Conservation (phyloP, 2,888 invertebrate species). For the Chloromyia formosa region DNA sequence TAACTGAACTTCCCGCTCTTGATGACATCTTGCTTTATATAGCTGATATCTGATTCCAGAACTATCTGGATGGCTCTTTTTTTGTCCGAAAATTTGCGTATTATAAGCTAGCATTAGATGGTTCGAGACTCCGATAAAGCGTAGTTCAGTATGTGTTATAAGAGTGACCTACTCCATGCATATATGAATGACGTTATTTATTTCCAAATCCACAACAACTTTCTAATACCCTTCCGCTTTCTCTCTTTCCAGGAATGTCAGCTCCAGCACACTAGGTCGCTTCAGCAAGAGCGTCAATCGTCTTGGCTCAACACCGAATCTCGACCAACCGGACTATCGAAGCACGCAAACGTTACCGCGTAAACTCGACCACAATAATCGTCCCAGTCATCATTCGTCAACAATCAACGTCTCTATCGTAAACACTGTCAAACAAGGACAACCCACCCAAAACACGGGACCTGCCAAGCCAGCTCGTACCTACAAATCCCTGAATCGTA, state of each 20-base stretch:
- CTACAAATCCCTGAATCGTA: slow-evolving; percentile 79
- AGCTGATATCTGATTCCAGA: too few species aligned
- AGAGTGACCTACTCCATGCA: too few species aligned
- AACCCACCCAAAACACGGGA: slow-evolving; percentile 62
- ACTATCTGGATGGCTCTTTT: too few species aligned
- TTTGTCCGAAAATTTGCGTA: too few species aligned
- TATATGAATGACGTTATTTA: too few species aligned
- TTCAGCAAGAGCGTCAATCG: slow-evolving; percentile 85
- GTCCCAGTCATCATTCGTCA: slow-evolving; percentile 65
- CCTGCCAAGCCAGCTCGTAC: slow-evolving; percentile 83
- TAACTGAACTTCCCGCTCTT: too few species aligned
- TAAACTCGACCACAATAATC: slow-evolving; percentile 63
- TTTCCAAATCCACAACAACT: too few species aligned
- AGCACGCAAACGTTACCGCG: slow-evolving; percentile 82
- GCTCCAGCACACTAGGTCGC: slow-evolving; percentile 77
- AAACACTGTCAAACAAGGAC: slow-evolving; percentile 66
- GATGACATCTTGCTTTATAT: too few species aligned
- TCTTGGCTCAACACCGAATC: slow-evolving; percentile 67
- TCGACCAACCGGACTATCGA: slow-evolving; percentile 63
- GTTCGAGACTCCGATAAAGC: too few species aligned
- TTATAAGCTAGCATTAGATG: too few species aligned
- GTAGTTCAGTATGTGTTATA: too few species aligned
- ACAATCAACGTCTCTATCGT: slow-evolving; percentile 75
- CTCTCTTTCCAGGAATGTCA: slow-evolving; percentile 51
- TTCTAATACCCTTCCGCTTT: too few species aligned